Evolutionary conservation across 2,113 vertebrate genomes (phyloP).

Genomic region (Sus scrofa): T2T-Sscrofa CM000826.6:28137001-28137500

Average conservation of each 20-base stretch:
- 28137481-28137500: background rate
- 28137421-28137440: background rate
- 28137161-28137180: background rate
- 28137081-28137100: background rate
- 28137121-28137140: background rate
- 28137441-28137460: background rate
- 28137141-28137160: background rate
- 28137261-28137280: background rate
- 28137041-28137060: background rate
- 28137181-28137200: too few species aligned
- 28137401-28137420: background rate
- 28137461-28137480: background rate
- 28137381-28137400: background rate
- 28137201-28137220: fast-evolving
- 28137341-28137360: background rate
- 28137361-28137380: background rate
- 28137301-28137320: background rate
- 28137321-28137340: background rate
- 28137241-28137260: background rate
- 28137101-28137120: background rate
- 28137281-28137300: background rate
- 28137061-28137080: background rate
- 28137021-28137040: background rate
- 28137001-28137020: background rate
- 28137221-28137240: background rate